Evolutionary conservation across 2,113 vertebrate genomes (phyloP).

Genomic region (Peromyscus californicus): DNA sequence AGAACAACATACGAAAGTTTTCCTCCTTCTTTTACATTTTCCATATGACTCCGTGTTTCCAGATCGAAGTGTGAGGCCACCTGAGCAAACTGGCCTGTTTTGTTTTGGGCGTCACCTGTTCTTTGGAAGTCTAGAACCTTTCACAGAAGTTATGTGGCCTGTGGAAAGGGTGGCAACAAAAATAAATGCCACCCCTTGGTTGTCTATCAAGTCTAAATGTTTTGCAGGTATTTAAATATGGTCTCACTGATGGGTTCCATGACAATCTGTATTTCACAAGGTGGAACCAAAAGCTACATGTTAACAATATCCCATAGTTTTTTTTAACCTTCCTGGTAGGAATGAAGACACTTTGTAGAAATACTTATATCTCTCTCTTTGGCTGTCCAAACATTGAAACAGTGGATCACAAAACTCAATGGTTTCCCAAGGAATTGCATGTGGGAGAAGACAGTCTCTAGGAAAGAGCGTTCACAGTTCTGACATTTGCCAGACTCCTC

Average conservation of each 20-base stretch:
- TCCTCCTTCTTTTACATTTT: not conserved
- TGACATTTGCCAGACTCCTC: not conserved
- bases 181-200: not conserved
- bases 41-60: not conserved
- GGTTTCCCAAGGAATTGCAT: not conserved
- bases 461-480: not conserved
- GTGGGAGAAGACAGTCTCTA: not conserved
- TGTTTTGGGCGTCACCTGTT: not conserved
- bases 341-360: not conserved
- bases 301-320: not conserved
- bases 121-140: not conserved
- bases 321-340: not conserved
- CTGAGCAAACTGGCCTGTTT: not conserved
- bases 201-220: not conserved
- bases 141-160: not conserved
- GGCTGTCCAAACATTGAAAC: not conserved
- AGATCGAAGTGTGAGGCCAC: not conserved
- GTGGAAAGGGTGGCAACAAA: not conserved
- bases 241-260: not conserved
- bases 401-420: no score
- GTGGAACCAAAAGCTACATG: not conserved
- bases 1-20: not conserved
- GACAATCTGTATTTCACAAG: not conserved
- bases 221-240: conserved; percentile 23
- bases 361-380: not conserved